Evolutionary conservation across 1,140 invertebrate genomes (phyloP), one percentile per base, ranked within the genome.

Genomic region (Phocides pigmalion): DNA sequence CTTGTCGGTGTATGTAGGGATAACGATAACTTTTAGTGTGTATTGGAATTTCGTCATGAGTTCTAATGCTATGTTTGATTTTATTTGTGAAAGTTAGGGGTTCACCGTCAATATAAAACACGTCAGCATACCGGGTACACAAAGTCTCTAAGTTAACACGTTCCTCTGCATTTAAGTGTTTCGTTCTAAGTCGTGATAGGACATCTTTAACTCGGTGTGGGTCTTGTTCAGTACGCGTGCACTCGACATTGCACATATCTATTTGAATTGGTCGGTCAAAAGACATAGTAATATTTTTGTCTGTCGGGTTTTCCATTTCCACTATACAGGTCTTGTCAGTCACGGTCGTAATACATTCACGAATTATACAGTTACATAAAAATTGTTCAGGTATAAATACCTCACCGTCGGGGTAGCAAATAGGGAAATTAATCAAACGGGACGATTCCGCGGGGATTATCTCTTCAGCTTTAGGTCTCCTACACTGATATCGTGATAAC

Each of bases 41-140:
- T n/a, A 70, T 54, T 12, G 71, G 68, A 4, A 66, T 62, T 49
- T 70, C 68, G 16, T 70, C 68, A 9, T 56, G 44, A n/a, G 78
- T 81, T 51, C 68, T 37, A 17, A 81, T 81, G 37, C 28, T n/a
- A 54, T 64, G 49, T 32, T 63, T 63, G 9, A 64, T 64, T 35
- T 64, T 64, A 20, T 64, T 65, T 4, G 69, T 71, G 28, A 64
- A 64, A 42, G 58, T 62, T 14, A 66, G 20, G 4, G 66, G 32
- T 63, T 68, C 66, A 5, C 62, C 61, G 6, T 65, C 63, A 22
- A 70, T 42, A 46, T 65, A 70, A 62, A 70, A 70, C n/a, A 68
- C 59, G 32, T 68, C 65, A 14, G 64, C 61, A 19, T 68, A 68
- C 2, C 42, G 51, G 3, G 47, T 25, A 64, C 68, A 70, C 9